Evolutionary conservation across 2,113 vertebrate species (phyloP).

Genomic region (Cichladusa arquata): DNA sequence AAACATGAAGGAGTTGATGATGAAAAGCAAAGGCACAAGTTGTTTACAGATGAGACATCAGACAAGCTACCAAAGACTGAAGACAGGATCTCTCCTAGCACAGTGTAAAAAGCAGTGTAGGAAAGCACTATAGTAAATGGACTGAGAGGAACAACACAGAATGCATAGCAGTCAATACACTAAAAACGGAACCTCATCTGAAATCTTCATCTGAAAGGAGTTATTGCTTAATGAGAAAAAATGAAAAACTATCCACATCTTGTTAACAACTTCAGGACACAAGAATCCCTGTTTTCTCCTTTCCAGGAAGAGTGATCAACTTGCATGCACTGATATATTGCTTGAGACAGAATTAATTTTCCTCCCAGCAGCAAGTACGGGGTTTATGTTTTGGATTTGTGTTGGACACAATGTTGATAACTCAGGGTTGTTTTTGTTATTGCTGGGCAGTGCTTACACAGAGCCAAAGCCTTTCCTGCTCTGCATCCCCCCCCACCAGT

Average conservation of each 20-base stretch:
- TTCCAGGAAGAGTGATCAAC: background rate
- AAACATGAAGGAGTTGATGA: background rate
- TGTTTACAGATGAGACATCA: background rate
- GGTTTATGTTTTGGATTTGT: background rate
- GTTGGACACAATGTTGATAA: background rate
- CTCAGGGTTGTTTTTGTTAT: background rate
- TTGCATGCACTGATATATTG: background rate
- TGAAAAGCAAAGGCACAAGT: background rate
- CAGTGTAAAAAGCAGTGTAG: background rate
- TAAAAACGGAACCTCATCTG: background rate
- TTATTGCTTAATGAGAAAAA: background rate
- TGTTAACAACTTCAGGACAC: background rate
- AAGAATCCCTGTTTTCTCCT: background rate
- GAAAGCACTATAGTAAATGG: background rate
- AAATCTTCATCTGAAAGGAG: background rate
- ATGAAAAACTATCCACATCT: background rate
- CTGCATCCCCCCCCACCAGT: background rate
- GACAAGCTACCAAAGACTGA: background rate
- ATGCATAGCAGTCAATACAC: background rate
- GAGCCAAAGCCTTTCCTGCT: background rate
- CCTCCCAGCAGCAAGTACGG: background rate
- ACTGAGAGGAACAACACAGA: background rate
- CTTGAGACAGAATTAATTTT: background rate
- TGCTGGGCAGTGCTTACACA: background rate
- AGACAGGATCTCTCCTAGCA: background rate